Percentiles rank a stretch among this genome's conserved stretches.
phyloP scores from a whole-genome alignment of 2,888 invertebrate species.

The Parnassius orleans region DNA sequence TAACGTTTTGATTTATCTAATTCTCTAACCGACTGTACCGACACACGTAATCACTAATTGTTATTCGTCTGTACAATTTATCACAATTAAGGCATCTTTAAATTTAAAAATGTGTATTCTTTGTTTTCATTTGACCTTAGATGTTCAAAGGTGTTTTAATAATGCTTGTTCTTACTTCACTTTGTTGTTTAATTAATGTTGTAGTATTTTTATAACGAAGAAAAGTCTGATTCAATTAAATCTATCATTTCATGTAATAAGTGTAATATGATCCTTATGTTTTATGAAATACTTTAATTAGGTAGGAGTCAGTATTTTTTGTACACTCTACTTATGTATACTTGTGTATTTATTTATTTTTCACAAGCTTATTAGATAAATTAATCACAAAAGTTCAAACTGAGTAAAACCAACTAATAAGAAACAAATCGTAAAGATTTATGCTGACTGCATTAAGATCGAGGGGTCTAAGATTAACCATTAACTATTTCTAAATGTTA shows the following conservation, averaged over 20 bases:
- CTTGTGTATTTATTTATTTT: too few species aligned
- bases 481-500: too few species aligned
- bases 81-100: constrained; percentile 50
- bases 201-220: constrained; percentile 7
- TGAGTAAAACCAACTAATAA: too few species aligned
- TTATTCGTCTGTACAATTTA: constrained; percentile 60
- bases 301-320: constrained; percentile 8
- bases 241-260: constrained; percentile 6
- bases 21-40: constrained; percentile 48
- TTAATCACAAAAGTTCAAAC: neutral
- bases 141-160: constrained; percentile 5
- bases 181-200: constrained; percentile 5
- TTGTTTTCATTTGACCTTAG: constrained; percentile 46
- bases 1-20: constrained; percentile 65
- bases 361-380: neutral
- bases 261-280: constrained; percentile 9
- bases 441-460: too few species aligned
- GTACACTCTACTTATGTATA: neutral
- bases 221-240: constrained; percentile 8
- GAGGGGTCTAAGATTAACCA: too few species aligned
- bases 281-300: constrained; percentile 3
- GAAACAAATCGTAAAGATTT: too few species aligned
- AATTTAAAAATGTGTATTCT: constrained; percentile 18
- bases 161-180: neutral
- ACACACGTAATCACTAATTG: constrained; percentile 62